Conservation (phyloP, 2,888 invertebrate species). For the Stramonita haemastoma region DNA sequence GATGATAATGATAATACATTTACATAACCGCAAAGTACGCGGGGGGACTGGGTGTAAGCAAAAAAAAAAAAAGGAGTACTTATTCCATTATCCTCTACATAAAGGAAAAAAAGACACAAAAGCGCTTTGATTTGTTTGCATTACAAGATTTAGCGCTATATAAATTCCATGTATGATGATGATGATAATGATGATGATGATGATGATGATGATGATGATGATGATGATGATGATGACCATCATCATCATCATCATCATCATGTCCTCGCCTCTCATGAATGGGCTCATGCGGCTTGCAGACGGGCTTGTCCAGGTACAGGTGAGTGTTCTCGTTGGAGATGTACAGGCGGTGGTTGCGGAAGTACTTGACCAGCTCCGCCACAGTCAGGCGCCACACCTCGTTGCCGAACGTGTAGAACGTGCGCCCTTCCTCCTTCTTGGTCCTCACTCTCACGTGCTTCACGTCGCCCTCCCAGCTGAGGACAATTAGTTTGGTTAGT, state of each 20-base stretch:
- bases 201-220: neutral
- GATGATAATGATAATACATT: no score
- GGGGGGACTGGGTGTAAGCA: no score
- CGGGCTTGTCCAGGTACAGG: conserved; percentile 43
- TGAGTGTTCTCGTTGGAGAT: conserved; percentile 44
- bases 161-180: no score
- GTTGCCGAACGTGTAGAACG: conserved; percentile 93
- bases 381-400: conserved; percentile 92
- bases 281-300: conserved; percentile 45
- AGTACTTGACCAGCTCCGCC: conserved; percentile 93
- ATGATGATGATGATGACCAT: neutral
- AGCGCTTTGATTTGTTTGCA: no score
- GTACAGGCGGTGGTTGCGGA: conserved; percentile 87
- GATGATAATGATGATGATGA: conserved; percentile 46
- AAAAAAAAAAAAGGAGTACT: no score
- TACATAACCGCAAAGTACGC: no score
- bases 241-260: neutral
- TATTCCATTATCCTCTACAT: no score
- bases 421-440: conserved; percentile 89
- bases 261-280: conserved; percentile 41
- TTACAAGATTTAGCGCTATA: no score
- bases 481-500: no score
- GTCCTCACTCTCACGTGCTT: conserved; percentile 42
- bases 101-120: no score
- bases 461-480: conserved; percentile 41